These are phyloP conservation scores for Oceanites oceanicus DNA, from an alignment of 2,113 vertebrate species.

Conservation along the genomic window DNA sequence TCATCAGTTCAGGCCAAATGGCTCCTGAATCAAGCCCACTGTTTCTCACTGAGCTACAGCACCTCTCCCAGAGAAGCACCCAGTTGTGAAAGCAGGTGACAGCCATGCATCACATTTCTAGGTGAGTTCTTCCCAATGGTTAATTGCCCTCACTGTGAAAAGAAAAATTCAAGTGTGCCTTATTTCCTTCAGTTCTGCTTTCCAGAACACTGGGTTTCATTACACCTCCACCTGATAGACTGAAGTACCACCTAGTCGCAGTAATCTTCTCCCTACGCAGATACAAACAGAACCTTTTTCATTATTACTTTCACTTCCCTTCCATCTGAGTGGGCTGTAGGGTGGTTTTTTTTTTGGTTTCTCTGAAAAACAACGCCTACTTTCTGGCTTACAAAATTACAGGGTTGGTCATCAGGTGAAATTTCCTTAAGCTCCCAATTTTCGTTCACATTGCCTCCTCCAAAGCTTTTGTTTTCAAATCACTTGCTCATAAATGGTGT, in stretches of 20 bases:
- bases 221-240: not conserved
- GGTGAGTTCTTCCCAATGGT: not conserved
- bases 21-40: not conserved
- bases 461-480: not conserved
- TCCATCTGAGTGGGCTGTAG: not conserved
- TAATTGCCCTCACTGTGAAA: not conserved
- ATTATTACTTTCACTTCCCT: not conserved
- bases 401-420: not conserved
- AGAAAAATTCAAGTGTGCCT: not conserved
- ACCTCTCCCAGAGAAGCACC: not conserved
- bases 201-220: not conserved
- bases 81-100: not conserved
- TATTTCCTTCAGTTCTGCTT: not conserved
- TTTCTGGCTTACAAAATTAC: conserved; percentile 15
- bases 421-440: not conserved
- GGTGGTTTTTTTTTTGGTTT: not conserved
- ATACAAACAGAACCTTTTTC: not conserved
- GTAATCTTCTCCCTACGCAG: not conserved
- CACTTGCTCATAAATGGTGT: not conserved
- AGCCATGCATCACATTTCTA: not conserved
- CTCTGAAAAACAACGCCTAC: conserved; percentile 16
- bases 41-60: not conserved
- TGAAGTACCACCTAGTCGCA: not conserved
- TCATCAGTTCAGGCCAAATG: not conserved
- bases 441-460: not conserved